These are phyloP conservation scores for Zaprionus capensis DNA, from an alignment of 1,140 invertebrate genomes.

Conservation along the genomic window DNA sequence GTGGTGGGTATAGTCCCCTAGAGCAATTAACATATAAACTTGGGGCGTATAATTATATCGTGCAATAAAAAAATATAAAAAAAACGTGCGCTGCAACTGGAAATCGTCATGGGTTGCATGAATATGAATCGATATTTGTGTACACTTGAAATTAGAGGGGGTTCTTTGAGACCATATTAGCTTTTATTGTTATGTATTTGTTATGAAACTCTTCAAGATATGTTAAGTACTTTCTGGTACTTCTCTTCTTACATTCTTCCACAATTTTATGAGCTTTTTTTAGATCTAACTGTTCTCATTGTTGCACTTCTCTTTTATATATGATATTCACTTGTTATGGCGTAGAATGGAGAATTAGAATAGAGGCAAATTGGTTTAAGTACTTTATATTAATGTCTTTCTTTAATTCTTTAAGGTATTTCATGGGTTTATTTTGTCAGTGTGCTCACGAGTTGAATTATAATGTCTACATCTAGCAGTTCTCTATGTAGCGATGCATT, in stretches of 20 bases:
- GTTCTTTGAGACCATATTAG: too few species aligned
- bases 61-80: conserved; percentile 53
- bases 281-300: background rate
- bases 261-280: background rate
- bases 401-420: background rate
- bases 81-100: conserved; percentile 72
- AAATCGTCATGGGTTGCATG: conserved; percentile 10
- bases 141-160: background rate
- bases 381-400: background rate
- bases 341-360: too few species aligned
- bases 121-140: background rate
- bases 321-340: background rate
- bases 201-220: background rate
- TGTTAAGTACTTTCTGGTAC: background rate
- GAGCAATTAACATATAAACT: conserved; percentile 58
- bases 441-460: background rate
- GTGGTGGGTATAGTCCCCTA: background rate
- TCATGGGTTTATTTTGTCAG: background rate
- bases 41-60: conserved; percentile 68
- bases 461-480: background rate
- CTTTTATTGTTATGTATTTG: background rate
- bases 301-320: background rate
- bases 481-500: background rate
- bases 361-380: background rate
- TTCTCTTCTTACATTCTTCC: background rate